Conservation (phyloP, 2,797 vertebrate genomes). For the Syndactyla subalaris region DNA sequence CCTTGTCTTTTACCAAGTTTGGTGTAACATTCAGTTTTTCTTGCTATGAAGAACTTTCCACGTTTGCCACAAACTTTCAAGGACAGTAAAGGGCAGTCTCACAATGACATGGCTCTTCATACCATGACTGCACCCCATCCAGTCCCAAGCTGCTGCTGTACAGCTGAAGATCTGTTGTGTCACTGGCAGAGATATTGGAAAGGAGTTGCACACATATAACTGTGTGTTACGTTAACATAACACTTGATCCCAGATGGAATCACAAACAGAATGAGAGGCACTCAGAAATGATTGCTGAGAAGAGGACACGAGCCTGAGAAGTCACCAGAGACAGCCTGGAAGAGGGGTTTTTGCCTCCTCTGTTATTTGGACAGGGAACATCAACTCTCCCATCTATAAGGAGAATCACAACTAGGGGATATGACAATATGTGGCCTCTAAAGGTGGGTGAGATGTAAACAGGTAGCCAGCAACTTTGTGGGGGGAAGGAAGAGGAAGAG, state of each 20-base stretch:
- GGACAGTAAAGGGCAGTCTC: background rate
- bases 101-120: rapidly evolving
- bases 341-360: background rate
- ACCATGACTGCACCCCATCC: background rate
- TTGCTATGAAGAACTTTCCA: background rate
- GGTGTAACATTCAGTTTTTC: background rate
- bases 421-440: background rate
- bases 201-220: background rate
- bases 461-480: background rate
- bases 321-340: background rate
- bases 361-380: background rate
- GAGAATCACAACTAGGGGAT: background rate
- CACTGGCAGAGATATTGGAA: background rate
- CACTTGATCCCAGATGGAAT: background rate
- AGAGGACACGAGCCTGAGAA: background rate
- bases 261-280: background rate
- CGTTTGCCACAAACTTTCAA: background rate
- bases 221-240: background rate
- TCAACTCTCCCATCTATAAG: background rate
- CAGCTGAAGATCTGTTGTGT: background rate
- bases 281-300: constrained; percentile 3
- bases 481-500: background rate
- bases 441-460: background rate
- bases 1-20: background rate
- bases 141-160: background rate